Evolutionary conservation across 2,113 vertebrate genomes (phyloP).

Genomic region (Dromas ardeola): DNA sequence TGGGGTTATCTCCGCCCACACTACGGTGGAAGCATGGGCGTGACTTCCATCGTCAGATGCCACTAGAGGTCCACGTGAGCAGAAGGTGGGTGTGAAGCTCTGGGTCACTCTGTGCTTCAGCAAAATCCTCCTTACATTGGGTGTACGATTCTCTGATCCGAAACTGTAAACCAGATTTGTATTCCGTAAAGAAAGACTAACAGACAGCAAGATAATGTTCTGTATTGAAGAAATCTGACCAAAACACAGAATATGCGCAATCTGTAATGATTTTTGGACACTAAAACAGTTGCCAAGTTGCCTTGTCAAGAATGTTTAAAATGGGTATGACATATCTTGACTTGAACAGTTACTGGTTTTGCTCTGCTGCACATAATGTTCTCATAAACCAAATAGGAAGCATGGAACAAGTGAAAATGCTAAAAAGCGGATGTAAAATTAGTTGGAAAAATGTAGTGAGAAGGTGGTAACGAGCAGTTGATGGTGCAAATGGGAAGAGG

Average conservation of each 20-base stretch:
- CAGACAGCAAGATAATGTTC: neutral
- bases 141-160: neutral
- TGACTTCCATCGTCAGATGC: neutral
- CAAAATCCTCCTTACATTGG: neutral
- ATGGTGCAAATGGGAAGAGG: neutral
- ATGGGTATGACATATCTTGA: neutral
- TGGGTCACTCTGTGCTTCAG: neutral
- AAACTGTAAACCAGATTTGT: neutral
- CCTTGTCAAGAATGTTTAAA: neutral
- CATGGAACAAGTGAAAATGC: neutral
- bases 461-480: neutral
- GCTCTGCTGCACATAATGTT: neutral
- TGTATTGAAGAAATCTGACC: neutral
- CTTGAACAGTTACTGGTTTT: neutral
- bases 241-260: neutral
- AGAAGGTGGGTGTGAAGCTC: fast-evolving
- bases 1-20: neutral
- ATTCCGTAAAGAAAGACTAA: neutral
- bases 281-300: neutral
- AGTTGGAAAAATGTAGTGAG: neutral
- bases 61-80: neutral
- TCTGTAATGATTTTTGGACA: neutral
- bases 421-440: neutral
- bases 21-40: neutral
- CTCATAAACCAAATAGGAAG: neutral